These are phyloP conservation scores for Caradrina clavipalpis DNA, from an alignment of 2,888 invertebrate genomes.

Conservation along the genomic window DNA sequence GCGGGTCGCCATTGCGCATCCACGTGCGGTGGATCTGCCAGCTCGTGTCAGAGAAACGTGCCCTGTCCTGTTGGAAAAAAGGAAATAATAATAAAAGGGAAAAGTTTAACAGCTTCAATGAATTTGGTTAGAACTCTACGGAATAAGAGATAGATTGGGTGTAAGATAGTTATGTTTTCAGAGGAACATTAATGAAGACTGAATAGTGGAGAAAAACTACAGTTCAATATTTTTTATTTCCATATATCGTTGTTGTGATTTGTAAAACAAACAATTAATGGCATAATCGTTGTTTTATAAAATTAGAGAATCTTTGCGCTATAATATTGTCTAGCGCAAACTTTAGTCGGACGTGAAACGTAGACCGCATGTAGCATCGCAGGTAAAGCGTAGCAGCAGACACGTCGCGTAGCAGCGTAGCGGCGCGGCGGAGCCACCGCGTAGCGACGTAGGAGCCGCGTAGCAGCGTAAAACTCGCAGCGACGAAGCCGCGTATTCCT, in stretches of 20 bases:
- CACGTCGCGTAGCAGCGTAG: neutral
- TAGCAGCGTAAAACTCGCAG: neutral
- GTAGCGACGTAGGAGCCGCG: neutral
- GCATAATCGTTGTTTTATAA: neutral
- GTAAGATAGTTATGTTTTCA: neutral
- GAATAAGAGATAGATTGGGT: neutral
- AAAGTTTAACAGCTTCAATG: neutral
- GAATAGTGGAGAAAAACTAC: neutral
- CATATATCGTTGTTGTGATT: neutral
- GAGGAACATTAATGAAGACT: neutral
- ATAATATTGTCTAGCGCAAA: neutral
- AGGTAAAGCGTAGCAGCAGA: too few relatives aligned
- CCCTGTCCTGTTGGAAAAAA: conserved; percentile 90
- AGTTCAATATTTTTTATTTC: neutral
- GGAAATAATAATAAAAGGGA: neutral
- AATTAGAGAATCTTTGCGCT: neutral
- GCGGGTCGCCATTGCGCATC: conserved; percentile 89
- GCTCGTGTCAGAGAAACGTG: conserved; percentile 94
- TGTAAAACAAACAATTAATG: neutral
- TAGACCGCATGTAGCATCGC: neutral
- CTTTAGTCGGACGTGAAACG: too few relatives aligned
- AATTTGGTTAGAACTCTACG: neutral
- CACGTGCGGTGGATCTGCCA: conserved; percentile 94
- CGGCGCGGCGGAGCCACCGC: neutral
- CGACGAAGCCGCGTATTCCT: neutral